Conservation (phyloP, 2,113 vertebrate genomes). For the Neolamprologus sp. region DNA sequence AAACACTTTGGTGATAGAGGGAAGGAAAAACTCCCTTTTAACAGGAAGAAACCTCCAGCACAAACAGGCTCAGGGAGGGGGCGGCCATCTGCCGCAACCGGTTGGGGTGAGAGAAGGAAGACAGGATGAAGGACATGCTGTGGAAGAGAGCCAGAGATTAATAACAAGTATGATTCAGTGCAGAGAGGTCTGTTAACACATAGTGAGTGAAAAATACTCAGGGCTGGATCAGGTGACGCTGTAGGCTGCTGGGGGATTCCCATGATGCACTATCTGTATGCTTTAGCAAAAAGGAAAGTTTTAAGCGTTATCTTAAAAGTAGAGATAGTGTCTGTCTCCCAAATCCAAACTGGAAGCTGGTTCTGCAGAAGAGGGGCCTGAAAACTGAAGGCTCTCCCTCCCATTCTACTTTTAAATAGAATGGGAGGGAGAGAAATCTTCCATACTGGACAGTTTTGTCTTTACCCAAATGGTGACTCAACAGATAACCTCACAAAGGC, state of each 20-base stretch:
- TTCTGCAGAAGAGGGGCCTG: not conserved
- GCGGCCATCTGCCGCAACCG: accelerated
- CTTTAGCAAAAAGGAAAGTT: not conserved
- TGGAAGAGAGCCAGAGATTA: not conserved
- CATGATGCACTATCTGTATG: not conserved
- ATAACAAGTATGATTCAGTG: not conserved
- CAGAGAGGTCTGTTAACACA: not conserved
- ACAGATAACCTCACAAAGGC: not conserved
- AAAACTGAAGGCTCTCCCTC: not conserved
- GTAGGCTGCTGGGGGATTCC: not conserved
- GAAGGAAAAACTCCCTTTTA: not conserved
- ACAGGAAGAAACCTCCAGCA: not conserved
- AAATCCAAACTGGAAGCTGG: not conserved
- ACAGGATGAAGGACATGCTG: not conserved
- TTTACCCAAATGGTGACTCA: not conserved
- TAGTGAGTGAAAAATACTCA: not conserved
- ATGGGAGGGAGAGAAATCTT: not conserved
- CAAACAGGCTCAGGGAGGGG: not conserved
- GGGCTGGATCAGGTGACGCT: not conserved
- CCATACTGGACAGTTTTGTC: not conserved
- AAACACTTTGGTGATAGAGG: not conserved
- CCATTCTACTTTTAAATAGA: not conserved
- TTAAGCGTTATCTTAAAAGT: not conserved
- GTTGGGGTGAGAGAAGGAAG: not conserved
- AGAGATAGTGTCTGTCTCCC: not conserved